Evolutionary conservation across 2,797 vertebrate species (phyloP), one percentile per base, ranked within the genome.

Genomic region (Enteromius anoplus): DNA sequence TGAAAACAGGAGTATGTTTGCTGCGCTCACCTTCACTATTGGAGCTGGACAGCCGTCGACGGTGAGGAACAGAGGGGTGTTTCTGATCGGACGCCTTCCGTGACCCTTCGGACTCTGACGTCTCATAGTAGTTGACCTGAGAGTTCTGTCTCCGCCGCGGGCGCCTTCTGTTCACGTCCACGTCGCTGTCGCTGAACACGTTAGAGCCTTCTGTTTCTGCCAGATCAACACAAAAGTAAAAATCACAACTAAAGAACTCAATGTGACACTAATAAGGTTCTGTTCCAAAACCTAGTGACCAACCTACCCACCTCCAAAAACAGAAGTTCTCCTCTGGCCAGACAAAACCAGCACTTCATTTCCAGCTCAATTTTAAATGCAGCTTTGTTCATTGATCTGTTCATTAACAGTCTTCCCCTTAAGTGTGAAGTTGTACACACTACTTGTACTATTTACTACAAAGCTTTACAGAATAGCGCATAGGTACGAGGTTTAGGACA

Each of bases 121-220:
- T 97, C 91, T 99, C 98, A 1, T 96, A 95, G 84, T 99, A 99
- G 93, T 99, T 99, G 80, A 99, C 97, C 91, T 97, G 96, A 89
- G 96, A 95, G 77, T 94, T 96, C 89, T 96, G 97, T 88, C 97
- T 97, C 76, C 98, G 95, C 86, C 96, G 94, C 60, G 97, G 96
- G 23, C 97, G 94, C 71, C 96, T 95, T 91, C 97, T 93, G 70
- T 96, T 95, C 4, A 95, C 95, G 88, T 99, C 97, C 76, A 94
- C 86, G 42, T 96, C 96, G 9, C 95, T 95, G 75, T 98, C 97
- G 0, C 95, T 96, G 91, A 95, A 95, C 89, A 96, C 95, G 4
- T 97, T 97, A 85, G 94, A 96, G 77, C 94, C 96, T 91, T 97
- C 97, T 9, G 95, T 96, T 90, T 96, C 98, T 99, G 92, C 9